These are phyloP conservation scores for Scaptomyza polygonia DNA, from an alignment of 2,888 invertebrate genomes.

Conservation along the genomic window DNA sequence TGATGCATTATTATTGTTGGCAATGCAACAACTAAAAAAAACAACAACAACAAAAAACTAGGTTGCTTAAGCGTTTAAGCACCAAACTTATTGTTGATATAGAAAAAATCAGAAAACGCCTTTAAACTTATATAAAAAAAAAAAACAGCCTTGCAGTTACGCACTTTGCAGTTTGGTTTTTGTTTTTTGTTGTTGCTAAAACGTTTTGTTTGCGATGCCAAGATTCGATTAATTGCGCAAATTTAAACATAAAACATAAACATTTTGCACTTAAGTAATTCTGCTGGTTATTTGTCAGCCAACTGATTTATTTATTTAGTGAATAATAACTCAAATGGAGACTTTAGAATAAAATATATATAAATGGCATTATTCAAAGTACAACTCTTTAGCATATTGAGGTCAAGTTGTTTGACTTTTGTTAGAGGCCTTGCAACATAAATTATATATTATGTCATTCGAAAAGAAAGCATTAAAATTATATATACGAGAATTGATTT, in stretches of 20 bases:
- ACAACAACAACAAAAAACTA: conserved; percentile 54
- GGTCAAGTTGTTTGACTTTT: conserved; percentile 25
- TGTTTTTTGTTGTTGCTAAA: conserved; percentile 13
- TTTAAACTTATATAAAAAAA: conserved; percentile 2
- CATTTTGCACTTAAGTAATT: conserved; percentile 68
- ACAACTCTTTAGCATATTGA: conserved; percentile 18
- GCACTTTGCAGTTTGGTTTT: conserved; percentile 22
- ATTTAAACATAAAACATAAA: conserved; percentile 43
- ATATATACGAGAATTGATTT: conserved; percentile 28
- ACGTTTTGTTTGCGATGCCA: conserved; percentile 57
- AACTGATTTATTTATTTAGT: conserved; percentile 74
- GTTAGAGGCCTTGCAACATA: conserved; percentile 15
- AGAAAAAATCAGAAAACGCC: conserved; percentile 3
- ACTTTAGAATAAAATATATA: conserved; percentile 2
- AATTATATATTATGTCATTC: background rate
- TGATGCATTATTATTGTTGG: conserved; percentile 53
- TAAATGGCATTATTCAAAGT: background rate
- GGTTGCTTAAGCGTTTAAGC: conserved; percentile 46
- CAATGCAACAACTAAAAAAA: conserved; percentile 25
- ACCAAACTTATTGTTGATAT: conserved; percentile 30
- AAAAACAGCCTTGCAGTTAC: conserved; percentile 17
- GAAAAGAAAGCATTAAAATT: conserved; percentile 49
- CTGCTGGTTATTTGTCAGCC: conserved; percentile 73
- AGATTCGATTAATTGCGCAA: conserved; percentile 72
- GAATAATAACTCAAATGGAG: conserved; percentile 18